phyloP scores from a whole-genome alignment of 1,140 invertebrate species.

The Tetraneura akinire region DNA sequence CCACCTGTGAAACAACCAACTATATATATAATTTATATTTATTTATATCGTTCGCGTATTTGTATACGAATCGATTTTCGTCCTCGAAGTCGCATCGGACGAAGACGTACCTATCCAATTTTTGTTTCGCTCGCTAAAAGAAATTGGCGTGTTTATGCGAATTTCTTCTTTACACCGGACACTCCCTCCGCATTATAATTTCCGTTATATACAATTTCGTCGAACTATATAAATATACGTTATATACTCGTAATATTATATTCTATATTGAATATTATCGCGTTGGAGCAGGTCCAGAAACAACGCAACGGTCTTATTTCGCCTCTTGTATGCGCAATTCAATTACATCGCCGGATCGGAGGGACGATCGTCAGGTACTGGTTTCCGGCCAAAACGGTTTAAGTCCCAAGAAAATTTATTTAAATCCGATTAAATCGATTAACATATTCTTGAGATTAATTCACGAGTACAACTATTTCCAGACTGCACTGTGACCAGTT shows the following conservation, averaged over 20 bases:
- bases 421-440: slow-evolving; percentile 22
- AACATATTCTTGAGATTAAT: slow-evolving; percentile 16
- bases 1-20: neutral
- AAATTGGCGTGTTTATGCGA: slow-evolving; percentile 34
- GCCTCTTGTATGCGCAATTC: slow-evolving; percentile 9
- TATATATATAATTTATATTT: no score
- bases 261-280: slow-evolving; percentile 18
- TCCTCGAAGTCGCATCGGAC: neutral
- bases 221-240: no score
- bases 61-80: slow-evolving; percentile 13
- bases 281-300: slow-evolving; percentile 26
- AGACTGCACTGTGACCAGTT: no score
- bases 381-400: slow-evolving; percentile 27
- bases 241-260: no score
- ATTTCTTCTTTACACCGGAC: slow-evolving; percentile 32
- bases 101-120: neutral
- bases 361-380: slow-evolving; percentile 6
- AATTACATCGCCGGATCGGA: neutral
- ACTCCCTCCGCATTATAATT: slow-evolving; percentile 14
- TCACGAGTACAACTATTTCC: no score
- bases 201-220: neutral
- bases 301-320: slow-evolving; percentile 19
- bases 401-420: slow-evolving; percentile 14
- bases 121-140: neutral
- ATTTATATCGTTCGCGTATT: no score